These are phyloP conservation scores for rat (Rattus norvegicus) DNA, from an alignment of 2,113 vertebrate species.

Conservation along the genomic window GRCr8 NC_086038.1:7087501-7088000, in stretches of 20 bases:
- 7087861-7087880: conserved; percentile 32
- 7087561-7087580: not conserved
- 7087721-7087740: not conserved
- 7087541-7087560: not conserved
- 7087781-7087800: not conserved
- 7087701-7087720: not conserved
- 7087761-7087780: not conserved
- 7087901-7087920: conserved; percentile 9
- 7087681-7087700: too few relatives aligned
- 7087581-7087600: not conserved
- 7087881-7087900: not conserved
- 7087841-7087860: not conserved
- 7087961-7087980: not conserved
- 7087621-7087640: not conserved
- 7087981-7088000: not conserved
- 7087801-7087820: not conserved
- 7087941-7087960: not conserved
- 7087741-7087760: not conserved
- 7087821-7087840: not conserved
- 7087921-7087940: not conserved
- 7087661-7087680: too few relatives aligned
- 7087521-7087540: not conserved
- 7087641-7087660: too few relatives aligned
- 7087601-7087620: not conserved
- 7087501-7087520: not conserved